Evolutionary conservation across 1,140 invertebrate species (phyloP).

Genomic region (Danaus melanippus): DNA sequence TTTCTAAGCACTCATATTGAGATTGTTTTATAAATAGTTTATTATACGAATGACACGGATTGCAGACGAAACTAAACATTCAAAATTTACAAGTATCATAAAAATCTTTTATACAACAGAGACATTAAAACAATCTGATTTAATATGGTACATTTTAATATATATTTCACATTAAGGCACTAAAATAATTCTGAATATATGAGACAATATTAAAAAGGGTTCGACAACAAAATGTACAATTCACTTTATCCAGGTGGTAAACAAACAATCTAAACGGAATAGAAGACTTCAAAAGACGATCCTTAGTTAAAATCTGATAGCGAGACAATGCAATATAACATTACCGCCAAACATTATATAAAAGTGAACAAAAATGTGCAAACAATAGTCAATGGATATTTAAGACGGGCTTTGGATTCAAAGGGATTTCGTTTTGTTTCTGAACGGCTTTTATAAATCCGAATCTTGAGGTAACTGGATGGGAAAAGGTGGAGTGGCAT

Average conservation of each 20-base stretch:
- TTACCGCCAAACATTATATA: slow-evolving; percentile 43
- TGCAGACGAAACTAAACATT: too few species aligned
- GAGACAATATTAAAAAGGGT: background rate
- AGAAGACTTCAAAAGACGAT: slow-evolving; percentile 20
- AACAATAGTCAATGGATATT: slow-evolving; percentile 62
- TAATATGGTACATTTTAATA: too few species aligned
- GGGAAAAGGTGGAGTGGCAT: slow-evolving; percentile 22
- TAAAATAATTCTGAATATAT: too few species aligned
- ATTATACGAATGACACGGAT: too few species aligned
- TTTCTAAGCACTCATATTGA: background rate
- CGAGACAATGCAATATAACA: slow-evolving; percentile 57
- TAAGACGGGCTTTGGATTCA: slow-evolving; percentile 66
- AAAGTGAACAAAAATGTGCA: slow-evolving; percentile 39
- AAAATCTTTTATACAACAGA: too few species aligned
- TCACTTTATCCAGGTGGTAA: slow-evolving; percentile 17
- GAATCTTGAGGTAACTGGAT: slow-evolving; percentile 46
- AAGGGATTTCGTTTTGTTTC: slow-evolving; percentile 60
- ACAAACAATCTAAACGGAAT: slow-evolving; percentile 15
- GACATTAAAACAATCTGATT: too few species aligned
- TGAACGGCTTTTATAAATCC: slow-evolving; percentile 54
- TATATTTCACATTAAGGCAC: too few species aligned
- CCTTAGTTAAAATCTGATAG: slow-evolving; percentile 38
- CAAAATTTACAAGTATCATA: too few species aligned
- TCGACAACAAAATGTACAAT: background rate
- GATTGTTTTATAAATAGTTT: too few species aligned